Evolutionary conservation across 1,140 invertebrate species (phyloP).

Genomic region (Tetragonula clypearis): DNA sequence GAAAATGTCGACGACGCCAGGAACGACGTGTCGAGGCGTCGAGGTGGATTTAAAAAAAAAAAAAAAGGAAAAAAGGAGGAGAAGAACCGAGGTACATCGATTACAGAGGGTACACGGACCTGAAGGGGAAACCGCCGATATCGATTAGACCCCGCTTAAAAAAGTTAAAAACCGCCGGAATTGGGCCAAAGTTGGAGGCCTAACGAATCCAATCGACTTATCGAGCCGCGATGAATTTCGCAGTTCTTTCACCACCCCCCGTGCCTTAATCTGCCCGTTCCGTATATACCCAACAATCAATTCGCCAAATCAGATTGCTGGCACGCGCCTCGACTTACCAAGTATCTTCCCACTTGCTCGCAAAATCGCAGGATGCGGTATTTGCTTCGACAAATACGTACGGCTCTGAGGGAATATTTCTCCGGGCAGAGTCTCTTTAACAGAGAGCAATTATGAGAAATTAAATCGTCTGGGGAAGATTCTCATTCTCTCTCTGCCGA

Average conservation of each 20-base stretch:
- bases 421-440: neutral
- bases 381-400: neutral
- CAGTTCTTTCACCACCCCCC: constrained; percentile 23
- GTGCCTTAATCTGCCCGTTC: constrained; percentile 2
- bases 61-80: neutral
- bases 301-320: constrained; percentile 23
- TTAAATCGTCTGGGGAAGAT: no score
- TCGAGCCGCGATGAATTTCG: constrained; percentile 39
- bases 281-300: constrained; percentile 41
- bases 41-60: no score
- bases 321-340: neutral
- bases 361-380: neutral
- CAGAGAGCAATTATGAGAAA: no score
- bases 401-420: neutral
- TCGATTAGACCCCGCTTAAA: constrained; percentile 44
- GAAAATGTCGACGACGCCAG: no score
- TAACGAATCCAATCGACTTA: constrained; percentile 51
- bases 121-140: neutral
- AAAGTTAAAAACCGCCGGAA: constrained; percentile 37
- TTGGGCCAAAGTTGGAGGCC: constrained; percentile 42
- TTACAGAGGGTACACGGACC: neutral
- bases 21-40: no score
- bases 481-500: no score
- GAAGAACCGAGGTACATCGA: neutral
- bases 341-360: neutral